Base-by-base conservation (phyloP, 1,140 invertebrate genomes). In the Aphidius ervi region DNA sequence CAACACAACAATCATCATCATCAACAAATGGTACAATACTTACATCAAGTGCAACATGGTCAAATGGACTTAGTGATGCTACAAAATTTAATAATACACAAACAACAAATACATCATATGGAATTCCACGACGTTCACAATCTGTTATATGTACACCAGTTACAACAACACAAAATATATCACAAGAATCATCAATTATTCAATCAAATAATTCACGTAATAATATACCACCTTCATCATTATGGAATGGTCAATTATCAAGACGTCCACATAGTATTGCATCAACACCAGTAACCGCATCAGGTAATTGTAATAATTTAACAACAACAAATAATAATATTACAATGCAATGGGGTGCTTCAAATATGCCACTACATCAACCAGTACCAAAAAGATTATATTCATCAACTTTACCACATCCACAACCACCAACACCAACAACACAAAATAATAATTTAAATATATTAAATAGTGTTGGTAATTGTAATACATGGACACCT, bases 251-350 rank as follows among this genome's bases (percentile, higher is more conserved):
- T 49, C 76, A 80, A 20, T 67, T 74, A 65, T 66, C 74, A 59
- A 67, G 74, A 57, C 63, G 76, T 68, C 78, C 79, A 47, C 73
- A 76, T 70, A 80, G 77, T 70, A 78, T 80, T 68, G 76, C 78
- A 61, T 67, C 77, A 16, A 78, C 77, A 59, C 74, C 79, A 67
- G 66, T 74, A 65, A 69, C 66, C 59, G 46, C 67, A 46, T 41
- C 69, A 64, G 59, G 59, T 58, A 16, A 65, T 52, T 58, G 67
- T 57, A 48, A 75, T 55, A 60, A 63, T 76, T 75, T 78, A 3
- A 58, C 67, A 5, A 70, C 75, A 10, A 55, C 66, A 68, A 69
- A 74, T 58, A 31, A 31, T 31, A 31, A 31, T 31, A 31, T 31
- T 3, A 67, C 72, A 62, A 68, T 74, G 66, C 73, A 74, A 40